These are phyloP conservation scores for Drosophila heteroneura DNA, from an alignment of 2,888 invertebrate species.

Conservation along the genomic window DNA sequence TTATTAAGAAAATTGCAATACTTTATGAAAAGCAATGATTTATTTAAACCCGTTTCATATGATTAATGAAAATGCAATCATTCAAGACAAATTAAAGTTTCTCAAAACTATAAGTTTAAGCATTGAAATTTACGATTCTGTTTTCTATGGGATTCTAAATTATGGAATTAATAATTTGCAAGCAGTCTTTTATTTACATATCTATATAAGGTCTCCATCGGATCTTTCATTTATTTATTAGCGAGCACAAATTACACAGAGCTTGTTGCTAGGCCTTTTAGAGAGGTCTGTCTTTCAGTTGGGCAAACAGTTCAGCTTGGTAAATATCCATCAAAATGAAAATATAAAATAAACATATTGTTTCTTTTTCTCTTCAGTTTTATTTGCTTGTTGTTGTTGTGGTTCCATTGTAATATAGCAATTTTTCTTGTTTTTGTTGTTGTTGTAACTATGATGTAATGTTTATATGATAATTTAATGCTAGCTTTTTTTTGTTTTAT, in stretches of 20 bases:
- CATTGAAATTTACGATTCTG: background rate
- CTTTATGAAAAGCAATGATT: background rate
- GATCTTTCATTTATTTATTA: background rate
- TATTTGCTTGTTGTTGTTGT: slow-evolving; percentile 59
- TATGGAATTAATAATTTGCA: background rate
- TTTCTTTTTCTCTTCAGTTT: slow-evolving; percentile 46
- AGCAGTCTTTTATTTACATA: background rate
- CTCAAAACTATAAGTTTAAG: background rate
- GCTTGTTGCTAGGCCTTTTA: background rate
- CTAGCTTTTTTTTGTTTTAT: slow-evolving; percentile 54
- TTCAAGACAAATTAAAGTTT: background rate
- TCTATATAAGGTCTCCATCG: background rate
- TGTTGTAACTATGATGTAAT: slow-evolving; percentile 68
- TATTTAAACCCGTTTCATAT: background rate
- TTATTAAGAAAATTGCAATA: background rate
- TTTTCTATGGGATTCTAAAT: background rate
- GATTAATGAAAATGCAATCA: background rate
- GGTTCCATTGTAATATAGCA: slow-evolving; percentile 65
- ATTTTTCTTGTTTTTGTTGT: slow-evolving; percentile 41
- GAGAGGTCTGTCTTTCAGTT: slow-evolving; percentile 11
- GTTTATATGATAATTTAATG: slow-evolving; percentile 73
- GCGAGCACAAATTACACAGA: background rate
- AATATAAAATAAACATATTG: slow-evolving; percentile 7
- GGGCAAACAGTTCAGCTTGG: slow-evolving; percentile 16
- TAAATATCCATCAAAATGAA: background rate